Conservation (phyloP, 2,797 vertebrate genomes). For the Lithobates pipiens region DNA sequence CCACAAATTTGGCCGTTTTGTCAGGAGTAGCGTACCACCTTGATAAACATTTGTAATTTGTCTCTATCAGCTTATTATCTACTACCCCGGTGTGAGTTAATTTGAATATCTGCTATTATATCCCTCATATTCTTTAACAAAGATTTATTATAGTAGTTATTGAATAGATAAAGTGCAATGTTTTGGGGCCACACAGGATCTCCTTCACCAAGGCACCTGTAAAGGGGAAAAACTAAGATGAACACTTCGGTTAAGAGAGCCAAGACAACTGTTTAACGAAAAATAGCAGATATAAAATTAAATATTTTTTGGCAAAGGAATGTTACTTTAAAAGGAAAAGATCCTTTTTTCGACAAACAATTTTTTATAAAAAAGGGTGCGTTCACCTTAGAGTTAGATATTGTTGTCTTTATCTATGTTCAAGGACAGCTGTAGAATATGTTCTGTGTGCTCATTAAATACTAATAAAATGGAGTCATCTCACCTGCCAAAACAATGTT, state of each 20-base stretch:
- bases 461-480: conserved; percentile 44
- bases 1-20: too few relatives aligned
- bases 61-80: too few relatives aligned
- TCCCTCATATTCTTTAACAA: neutral
- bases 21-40: too few relatives aligned
- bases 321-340: neutral
- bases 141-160: neutral
- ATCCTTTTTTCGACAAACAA: too few relatives aligned
- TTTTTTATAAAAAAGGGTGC: neutral
- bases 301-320: neutral
- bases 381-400: neutral
- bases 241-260: neutral
- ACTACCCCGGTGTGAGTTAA: too few relatives aligned
- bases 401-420: conserved; percentile 21
- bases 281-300: too few relatives aligned
- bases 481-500: conserved; percentile 49
- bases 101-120: too few relatives aligned
- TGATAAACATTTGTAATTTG: too few relatives aligned
- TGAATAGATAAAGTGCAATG: neutral
- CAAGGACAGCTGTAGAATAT: conserved; percentile 22
- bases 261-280: too few relatives aligned
- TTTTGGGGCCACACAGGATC: neutral
- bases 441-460: conserved; percentile 28
- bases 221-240: too few relatives aligned
- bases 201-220: neutral